Evolutionary conservation across 2,113 vertebrate genomes (phyloP), one percentile per base, ranked within the genome.

Genomic region (Acrocephalus kingi): DNA sequence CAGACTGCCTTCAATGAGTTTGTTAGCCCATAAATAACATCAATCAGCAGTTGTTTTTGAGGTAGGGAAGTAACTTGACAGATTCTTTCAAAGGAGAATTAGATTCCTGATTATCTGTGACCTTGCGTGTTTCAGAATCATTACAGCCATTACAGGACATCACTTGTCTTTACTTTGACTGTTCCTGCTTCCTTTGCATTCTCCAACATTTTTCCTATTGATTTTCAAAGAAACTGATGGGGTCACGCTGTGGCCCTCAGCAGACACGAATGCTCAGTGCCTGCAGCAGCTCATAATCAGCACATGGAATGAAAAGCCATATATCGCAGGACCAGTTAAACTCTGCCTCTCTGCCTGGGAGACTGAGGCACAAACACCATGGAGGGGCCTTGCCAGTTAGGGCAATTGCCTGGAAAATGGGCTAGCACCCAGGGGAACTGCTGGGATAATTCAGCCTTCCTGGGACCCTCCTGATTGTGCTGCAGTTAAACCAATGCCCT

Each of bases 101-200:
- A 97, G 94, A 83, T 92, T 96, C 88, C 94, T 95, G 94, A 96
- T 96, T 96, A 93, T 95, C 96, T 97, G 94, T 78, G 96, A 96
- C 96, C 95, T 82, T 90, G 83, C 1, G 2, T 92, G 80, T 95
- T 95, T 96, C 90, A 82, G 92, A 97, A 96, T 92, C 90, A 89
- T 96, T 97, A 94, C 74, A 68, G 88, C 94, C 90, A 93, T 96
- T 95, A 91, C 49, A 95, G 96, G 90, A 96, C 90, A 93, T 87
- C 71, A 46, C 93, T 95, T 87, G 90, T 96, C 96, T 96, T 89
- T 87, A 75, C 89, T 88, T 78, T 82, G 92, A 54, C 93, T 58
- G 76, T 79, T 94, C 86, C 90, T 84, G 74, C 90, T 95, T 90
- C 77, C 83, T 96, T 94, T 93, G 62, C 95, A 43, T 90, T 92